A percentile compares a stretch with the other conserved stretches of the same genome.
Conservation (phyloP, 2,888 invertebrate species). For the Pachydiplax longipennis region DNA sequence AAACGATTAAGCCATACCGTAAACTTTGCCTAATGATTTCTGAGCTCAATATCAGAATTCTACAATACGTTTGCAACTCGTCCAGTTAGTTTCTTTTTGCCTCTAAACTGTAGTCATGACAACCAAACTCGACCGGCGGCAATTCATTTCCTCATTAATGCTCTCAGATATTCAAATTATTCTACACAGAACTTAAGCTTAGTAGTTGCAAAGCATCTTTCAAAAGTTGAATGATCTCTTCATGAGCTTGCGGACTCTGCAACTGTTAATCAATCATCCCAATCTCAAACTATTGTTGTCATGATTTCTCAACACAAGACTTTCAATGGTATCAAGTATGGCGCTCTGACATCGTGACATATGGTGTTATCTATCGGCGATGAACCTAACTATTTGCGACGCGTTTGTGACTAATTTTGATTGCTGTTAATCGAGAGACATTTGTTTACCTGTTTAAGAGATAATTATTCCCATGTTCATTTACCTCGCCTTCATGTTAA, state of each 20-base stretch:
- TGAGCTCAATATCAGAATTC: not conserved
- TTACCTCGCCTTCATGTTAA: not conserved
- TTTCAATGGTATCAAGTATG: not conserved
- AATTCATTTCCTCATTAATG: not conserved
- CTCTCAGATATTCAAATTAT: not conserved
- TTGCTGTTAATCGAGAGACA: not conserved
- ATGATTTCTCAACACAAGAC: not conserved
- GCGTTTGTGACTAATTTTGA: not conserved
- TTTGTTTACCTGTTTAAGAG: not conserved
- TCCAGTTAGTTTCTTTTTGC: not conserved
- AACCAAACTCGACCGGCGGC: not conserved
- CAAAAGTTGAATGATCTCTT: not conserved
- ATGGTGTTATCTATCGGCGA: not conserved
- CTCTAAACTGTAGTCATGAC: conserved; percentile 22
- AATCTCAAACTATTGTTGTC: not conserved
- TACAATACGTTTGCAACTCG: not conserved
- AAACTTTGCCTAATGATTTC: not conserved
- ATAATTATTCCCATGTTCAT: not conserved
- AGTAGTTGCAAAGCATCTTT: not conserved
- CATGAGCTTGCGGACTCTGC: not conserved
- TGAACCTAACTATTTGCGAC: not conserved
- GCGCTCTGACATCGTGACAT: not conserved
- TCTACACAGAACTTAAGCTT: not conserved
- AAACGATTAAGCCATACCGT: not conserved
- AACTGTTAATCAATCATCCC: not conserved